Base-by-base conservation (phyloP, 2,113 vertebrate species). In the Gallinago undulata region DNA sequence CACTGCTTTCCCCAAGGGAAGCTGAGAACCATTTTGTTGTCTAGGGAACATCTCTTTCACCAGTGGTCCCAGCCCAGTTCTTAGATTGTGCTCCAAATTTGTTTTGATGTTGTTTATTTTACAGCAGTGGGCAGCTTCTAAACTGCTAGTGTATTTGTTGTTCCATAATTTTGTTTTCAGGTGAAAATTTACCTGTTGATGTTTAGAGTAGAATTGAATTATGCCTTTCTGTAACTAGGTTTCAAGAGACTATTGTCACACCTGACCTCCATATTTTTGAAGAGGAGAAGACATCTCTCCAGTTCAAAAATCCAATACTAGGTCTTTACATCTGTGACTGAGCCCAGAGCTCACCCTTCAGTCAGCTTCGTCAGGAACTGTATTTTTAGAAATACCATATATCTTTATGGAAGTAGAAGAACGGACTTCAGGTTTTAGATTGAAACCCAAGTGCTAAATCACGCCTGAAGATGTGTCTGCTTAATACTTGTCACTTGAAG, bases 161-260 rank as follows among this genome's bases (percentile, higher is more conserved):
- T 84, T 97, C 93, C 68, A 47, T 88, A 94, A 92, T 37, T 94
- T 92, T 47, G 45, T 70, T 93, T 95, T 94, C 73, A 85, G 59
- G 84, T 74, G 73, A 96, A 93, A 94, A 77, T 21, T 24, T 35
- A 59, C 35, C 37, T 89, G 77, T 47, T 95, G 33, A 33, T 79
- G 45, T 86, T 95, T 59, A 80, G 68, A 39, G 62, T 19, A 56
- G 28, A 24, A 57, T 8, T 57, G 47, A 63, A 48, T 60, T 68
- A 41, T 48, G 13, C 22, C 14, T 6, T n/a, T 51, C 12, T 43
- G 10, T 63, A 92, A 59, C 37, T 48, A 43, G 27, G 19, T 78
- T 96, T 70, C 25, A 33, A 93, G 56, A 0, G 2, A 41, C 39
- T 30, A 72, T 19, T 0, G 1, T 15, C 37, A 63, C 7, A 63